Evolutionary conservation across 2,888 invertebrate species (phyloP).

Genomic region (Polia nebulosa): DNA sequence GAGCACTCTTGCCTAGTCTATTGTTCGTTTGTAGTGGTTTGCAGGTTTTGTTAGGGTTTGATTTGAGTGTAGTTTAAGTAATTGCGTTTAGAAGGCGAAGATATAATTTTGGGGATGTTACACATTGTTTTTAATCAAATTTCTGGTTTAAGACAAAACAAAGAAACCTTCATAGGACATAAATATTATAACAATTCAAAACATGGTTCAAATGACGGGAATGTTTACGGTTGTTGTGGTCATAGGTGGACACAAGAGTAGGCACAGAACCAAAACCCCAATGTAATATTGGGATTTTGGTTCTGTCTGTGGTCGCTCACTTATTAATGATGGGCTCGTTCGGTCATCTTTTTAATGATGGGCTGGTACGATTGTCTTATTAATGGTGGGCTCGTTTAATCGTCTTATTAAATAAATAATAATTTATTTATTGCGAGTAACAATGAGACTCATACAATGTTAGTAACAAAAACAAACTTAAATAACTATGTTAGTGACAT

Average conservation of each 20-base stretch:
- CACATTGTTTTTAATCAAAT: too few relatives aligned
- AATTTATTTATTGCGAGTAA: too few relatives aligned
- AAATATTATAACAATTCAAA: neutral
- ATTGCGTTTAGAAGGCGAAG: neutral
- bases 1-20: too few relatives aligned
- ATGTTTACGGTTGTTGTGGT: conserved; percentile 58
- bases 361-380: conserved; percentile 32
- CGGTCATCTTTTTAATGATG: conserved; percentile 47
- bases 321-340: conserved; percentile 47
- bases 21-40: neutral
- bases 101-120: too few relatives aligned
- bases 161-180: neutral
- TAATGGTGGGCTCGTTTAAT: too few relatives aligned
- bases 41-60: neutral
- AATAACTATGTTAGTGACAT: too few relatives aligned
- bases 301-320: conserved; percentile 45
- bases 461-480: too few relatives aligned
- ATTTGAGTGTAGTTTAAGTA: neutral
- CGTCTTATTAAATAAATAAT: too few relatives aligned
- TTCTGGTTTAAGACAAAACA: too few relatives aligned
- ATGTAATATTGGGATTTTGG: conserved; percentile 56
- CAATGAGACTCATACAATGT: too few relatives aligned
- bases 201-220: neutral
- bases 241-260: conserved; percentile 60
- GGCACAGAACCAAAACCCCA: too few relatives aligned